phyloP scores from a whole-genome alignment of 2,888 invertebrate species.

The Pecten maximus region DNA sequence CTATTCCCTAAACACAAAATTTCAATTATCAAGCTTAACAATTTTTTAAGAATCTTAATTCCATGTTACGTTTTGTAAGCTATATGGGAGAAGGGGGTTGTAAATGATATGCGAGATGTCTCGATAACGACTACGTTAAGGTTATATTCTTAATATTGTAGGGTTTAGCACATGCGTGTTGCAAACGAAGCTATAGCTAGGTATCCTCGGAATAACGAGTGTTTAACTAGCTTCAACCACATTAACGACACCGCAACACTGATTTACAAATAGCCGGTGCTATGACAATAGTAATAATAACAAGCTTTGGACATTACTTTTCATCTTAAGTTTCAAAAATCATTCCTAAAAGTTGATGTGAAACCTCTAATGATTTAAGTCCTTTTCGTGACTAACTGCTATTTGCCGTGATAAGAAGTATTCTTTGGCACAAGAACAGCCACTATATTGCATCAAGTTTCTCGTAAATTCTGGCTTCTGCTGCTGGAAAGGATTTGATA shows the following conservation, averaged over 20 bases:
- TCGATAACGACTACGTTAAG: neutral
- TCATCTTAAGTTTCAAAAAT: neutral
- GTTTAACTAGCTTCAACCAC: neutral
- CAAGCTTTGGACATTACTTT: neutral
- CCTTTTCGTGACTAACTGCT: neutral
- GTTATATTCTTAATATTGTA: too few relatives aligned
- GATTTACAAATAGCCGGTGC: neutral
- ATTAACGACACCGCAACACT: neutral
- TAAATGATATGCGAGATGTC: neutral
- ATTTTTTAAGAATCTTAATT: neutral
- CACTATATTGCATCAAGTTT: neutral
- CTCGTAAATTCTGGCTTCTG: neutral
- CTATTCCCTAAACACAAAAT: neutral
- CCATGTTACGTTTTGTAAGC: neutral
- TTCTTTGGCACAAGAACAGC: neutral
- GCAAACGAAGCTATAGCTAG: too few relatives aligned
- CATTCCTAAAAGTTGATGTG: neutral
- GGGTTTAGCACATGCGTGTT: too few relatives aligned
- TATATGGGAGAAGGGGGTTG: neutral
- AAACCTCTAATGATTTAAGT: neutral
- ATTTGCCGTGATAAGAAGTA: neutral
- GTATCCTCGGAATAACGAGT: neutral
- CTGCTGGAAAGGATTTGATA: neutral
- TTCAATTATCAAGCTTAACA: neutral
- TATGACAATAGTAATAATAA: neutral